Conservation (phyloP, 2,888 invertebrate species). For the Octonoba sinensis region DNA sequence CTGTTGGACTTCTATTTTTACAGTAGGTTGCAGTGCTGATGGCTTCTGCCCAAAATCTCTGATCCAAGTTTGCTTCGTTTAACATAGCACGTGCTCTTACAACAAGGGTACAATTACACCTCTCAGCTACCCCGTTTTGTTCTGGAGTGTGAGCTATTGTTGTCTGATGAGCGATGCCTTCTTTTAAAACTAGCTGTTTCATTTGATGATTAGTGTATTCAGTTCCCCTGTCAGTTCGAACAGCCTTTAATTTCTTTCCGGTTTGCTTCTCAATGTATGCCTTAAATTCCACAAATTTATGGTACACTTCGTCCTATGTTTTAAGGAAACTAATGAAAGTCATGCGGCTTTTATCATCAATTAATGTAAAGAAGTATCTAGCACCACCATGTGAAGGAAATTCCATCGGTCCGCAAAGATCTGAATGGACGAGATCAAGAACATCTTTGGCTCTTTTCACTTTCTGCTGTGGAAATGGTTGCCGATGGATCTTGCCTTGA, state of each 20-base stretch:
- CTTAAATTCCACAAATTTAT: background rate
- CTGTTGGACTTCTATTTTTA: conserved; percentile 54
- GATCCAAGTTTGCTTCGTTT: too few relatives aligned
- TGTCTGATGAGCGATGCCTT: conserved; percentile 12
- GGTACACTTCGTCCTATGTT: background rate
- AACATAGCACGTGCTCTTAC: conserved; percentile 8
- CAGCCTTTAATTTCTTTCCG: background rate
- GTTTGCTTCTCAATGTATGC: background rate
- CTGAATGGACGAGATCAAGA: too few relatives aligned
- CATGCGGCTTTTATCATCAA: background rate
- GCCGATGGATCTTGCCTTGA: too few relatives aligned
- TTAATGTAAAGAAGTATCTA: too few relatives aligned
- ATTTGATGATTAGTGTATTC: background rate
- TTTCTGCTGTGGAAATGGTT: too few relatives aligned
- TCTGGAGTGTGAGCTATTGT: conserved; percentile 4
- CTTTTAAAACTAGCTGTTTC: too few relatives aligned
- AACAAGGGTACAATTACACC: conserved; percentile 8
- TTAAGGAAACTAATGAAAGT: conserved; percentile 1
- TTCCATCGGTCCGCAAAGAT: too few relatives aligned
- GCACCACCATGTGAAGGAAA: too few relatives aligned
- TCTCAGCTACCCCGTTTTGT: conserved; percentile 1
- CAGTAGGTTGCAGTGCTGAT: conserved; percentile 63
- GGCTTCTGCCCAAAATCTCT: too few relatives aligned
- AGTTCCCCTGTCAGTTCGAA: background rate
- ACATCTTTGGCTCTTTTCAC: too few relatives aligned